Percentiles rank a stretch among this genome's conserved stretches.
These are phyloP conservation scores for Diarsia dahlii DNA, from an alignment of 2,888 invertebrate genomes.

Conservation along the genomic window DNA sequence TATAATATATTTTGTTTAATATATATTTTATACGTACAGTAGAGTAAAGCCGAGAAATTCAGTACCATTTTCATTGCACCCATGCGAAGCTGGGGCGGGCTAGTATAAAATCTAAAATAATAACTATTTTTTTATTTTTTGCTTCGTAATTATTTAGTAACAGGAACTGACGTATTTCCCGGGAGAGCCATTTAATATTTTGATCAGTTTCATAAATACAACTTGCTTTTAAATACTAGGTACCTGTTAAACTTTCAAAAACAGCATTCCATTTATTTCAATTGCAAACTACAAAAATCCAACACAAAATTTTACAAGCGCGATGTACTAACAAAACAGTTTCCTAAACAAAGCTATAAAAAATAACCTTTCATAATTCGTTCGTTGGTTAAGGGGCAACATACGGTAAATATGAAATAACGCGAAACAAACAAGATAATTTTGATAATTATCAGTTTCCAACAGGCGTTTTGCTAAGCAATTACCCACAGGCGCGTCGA, in stretches of 20 bases:
- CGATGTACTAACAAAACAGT: neutral
- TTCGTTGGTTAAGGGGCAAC: slow-evolving; percentile 8
- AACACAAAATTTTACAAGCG: neutral
- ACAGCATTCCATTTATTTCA: slow-evolving; percentile 23
- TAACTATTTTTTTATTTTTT: neutral
- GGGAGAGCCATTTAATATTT: neutral
- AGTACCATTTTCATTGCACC: no score
- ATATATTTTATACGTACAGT: no score
- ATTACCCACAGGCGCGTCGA: slow-evolving; percentile 71
- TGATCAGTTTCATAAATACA: neutral
- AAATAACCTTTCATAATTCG: neutral
- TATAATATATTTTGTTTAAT: no score
- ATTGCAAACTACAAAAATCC: slow-evolving; percentile 22
- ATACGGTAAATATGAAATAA: slow-evolving; percentile 28
- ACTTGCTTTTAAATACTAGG: slow-evolving; percentile 1
- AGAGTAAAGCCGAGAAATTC: no score
- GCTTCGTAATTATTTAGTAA: no score
- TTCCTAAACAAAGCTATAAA: slow-evolving; percentile 24
- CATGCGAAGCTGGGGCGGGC: no score
- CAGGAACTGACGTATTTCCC: neutral
- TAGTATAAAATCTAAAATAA: neutral
- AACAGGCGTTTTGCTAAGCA: slow-evolving; percentile 69
- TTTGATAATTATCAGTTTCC: slow-evolving; percentile 72
- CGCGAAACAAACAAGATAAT: slow-evolving; percentile 62
- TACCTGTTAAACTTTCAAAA: slow-evolving; percentile 1